Percentiles rank a stretch among this genome's conserved stretches.
Evolutionary conservation across 2,888 invertebrate genomes (phyloP).

Genomic region (Druceiella hillmani): DNA sequence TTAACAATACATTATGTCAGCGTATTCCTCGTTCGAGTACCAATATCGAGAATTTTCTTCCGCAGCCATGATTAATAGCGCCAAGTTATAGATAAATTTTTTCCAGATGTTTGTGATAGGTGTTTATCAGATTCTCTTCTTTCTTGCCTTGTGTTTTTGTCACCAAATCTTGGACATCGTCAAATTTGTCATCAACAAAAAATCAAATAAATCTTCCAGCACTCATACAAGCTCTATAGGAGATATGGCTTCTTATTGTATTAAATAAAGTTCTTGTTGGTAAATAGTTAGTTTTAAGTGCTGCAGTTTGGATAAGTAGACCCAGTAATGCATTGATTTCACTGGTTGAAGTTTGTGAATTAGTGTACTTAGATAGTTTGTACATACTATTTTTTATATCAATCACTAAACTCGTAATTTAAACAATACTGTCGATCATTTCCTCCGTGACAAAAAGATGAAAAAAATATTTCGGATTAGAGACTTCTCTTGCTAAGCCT

Average conservation of each 20-base stretch:
- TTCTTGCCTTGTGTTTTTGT: no score
- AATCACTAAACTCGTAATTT: constrained; percentile 8
- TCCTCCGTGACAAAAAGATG: constrained; percentile 9
- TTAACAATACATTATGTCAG: no score
- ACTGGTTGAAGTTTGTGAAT: constrained; percentile 12
- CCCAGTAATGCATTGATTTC: constrained; percentile 10
- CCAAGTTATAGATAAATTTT: no score
- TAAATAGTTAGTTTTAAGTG: constrained; percentile 15
- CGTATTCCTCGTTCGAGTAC: no score
- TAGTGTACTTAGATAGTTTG: constrained; percentile 6
- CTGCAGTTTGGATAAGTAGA: constrained; percentile 12
- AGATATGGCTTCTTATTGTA: constrained; percentile 9
- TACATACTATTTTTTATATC: constrained; percentile 6
- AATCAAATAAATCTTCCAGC: constrained; percentile 20
- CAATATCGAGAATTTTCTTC: no score
- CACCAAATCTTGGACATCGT: no score
- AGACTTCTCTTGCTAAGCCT: constrained; percentile 6
- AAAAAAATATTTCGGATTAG: constrained; percentile 10
- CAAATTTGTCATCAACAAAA: no score
- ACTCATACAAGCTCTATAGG: constrained; percentile 17
- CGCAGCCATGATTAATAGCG: no score
- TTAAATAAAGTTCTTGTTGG: constrained; percentile 15
- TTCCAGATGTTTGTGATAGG: no score
- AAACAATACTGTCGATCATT: constrained; percentile 8
- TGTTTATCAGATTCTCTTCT: no score